Conservation (phyloP, 2,888 invertebrate genomes). For the Synergus laeviventris region DNA sequence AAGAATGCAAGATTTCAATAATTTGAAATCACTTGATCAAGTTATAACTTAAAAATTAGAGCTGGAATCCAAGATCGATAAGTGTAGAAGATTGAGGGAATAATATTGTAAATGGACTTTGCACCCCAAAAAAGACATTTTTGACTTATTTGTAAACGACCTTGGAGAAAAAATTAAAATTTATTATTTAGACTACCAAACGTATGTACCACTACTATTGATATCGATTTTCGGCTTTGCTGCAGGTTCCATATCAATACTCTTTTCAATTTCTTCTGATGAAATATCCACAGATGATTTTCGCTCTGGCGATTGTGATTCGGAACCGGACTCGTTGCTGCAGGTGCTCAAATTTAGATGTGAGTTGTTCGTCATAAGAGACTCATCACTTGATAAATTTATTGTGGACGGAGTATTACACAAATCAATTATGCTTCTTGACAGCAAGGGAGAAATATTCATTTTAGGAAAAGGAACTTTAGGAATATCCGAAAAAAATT, state of each 20-base stretch:
- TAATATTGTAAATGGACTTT: not conserved
- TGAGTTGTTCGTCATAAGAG: not conserved
- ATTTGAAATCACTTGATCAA: too few species aligned
- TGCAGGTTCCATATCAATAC: not conserved
- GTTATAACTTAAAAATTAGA: too few species aligned
- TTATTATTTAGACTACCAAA: not conserved
- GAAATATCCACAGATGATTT: not conserved
- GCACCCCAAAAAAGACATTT: not conserved
- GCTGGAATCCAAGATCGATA: too few species aligned
- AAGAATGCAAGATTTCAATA: too few species aligned
- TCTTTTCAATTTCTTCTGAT: not conserved
- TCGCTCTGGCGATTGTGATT: conserved; percentile 12
- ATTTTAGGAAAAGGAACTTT: not conserved
- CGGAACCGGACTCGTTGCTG: not conserved
- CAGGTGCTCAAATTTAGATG: not conserved
- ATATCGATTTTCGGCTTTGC: too few species aligned
- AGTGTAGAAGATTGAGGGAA: too few species aligned
- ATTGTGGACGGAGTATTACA: not conserved
- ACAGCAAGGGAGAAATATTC: not conserved
- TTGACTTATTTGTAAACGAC: not conserved
- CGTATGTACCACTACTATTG: too few species aligned
- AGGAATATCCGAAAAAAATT: not conserved
- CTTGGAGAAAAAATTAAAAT: not conserved
- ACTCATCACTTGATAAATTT: not conserved
- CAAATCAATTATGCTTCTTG: not conserved